These are phyloP conservation scores for Cheilosia grossa DNA, from an alignment of 2,888 invertebrate genomes.

Conservation along the genomic window DNA sequence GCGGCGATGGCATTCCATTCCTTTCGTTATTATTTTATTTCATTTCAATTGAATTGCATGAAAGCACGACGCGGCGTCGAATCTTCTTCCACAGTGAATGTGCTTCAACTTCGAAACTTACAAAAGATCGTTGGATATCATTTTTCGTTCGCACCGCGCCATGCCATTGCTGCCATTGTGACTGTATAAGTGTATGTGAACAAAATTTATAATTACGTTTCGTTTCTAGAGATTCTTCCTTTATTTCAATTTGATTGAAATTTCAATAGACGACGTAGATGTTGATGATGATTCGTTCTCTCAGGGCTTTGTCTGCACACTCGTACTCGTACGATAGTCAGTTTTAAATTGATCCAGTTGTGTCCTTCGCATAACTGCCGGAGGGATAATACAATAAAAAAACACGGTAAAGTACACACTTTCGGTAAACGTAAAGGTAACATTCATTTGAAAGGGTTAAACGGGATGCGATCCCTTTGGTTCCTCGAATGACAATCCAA, in stretches of 20 bases:
- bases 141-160: slow-evolving; percentile 44
- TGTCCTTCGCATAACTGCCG: slow-evolving; percentile 62
- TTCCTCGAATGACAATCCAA: slow-evolving; percentile 61
- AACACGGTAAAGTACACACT: slow-evolving; percentile 57
- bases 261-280: slow-evolving; percentile 67
- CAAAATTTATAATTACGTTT: slow-evolving; percentile 75
- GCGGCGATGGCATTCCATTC: slow-evolving; percentile 40
- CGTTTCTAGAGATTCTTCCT: slow-evolving; percentile 70
- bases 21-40: slow-evolving; percentile 72
- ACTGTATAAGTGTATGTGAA: slow-evolving; percentile 48
- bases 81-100: slow-evolving; percentile 64
- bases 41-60: slow-evolving; percentile 68
- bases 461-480: slow-evolving; percentile 60
- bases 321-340: slow-evolving; percentile 25
- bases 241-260: slow-evolving; percentile 76
- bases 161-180: slow-evolving; percentile 30
- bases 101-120: slow-evolving; percentile 71
- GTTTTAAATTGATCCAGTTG: slow-evolving; percentile 61
- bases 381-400: slow-evolving; percentile 15
- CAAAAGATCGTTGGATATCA: slow-evolving; percentile 71
- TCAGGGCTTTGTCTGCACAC: not conserved
- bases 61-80: slow-evolving; percentile 42
- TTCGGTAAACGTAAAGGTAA: slow-evolving; percentile 70
- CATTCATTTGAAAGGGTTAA: slow-evolving; percentile 66
- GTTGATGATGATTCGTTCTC: slow-evolving; percentile 30